phyloP scores from a whole-genome alignment of 2,113 vertebrate species.

The Porphyrio hochstetteri region DNA sequence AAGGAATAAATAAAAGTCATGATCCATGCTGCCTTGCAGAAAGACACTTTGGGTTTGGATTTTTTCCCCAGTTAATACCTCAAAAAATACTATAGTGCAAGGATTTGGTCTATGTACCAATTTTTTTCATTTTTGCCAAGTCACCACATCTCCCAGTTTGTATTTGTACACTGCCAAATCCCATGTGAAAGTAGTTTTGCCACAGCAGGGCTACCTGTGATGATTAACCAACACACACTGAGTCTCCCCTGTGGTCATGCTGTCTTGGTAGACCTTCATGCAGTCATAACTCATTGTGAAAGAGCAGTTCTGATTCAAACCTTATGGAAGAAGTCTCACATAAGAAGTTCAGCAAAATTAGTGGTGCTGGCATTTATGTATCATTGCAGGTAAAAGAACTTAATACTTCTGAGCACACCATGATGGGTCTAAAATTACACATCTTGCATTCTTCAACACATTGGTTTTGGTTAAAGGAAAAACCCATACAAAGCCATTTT shows the following conservation, averaged over 20 bases:
- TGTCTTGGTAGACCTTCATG: neutral
- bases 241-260: neutral
- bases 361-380: neutral
- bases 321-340: neutral
- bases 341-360: neutral
- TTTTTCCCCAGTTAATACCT: neutral
- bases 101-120: neutral
- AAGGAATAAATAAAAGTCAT: neutral
- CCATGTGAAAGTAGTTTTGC: slow-evolving; percentile 19
- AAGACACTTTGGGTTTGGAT: fast-evolving
- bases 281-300: slow-evolving; percentile 12
- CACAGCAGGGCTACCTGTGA: slow-evolving; percentile 34
- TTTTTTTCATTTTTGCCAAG: neutral
- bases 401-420: neutral
- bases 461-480: neutral
- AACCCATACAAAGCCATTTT: neutral
- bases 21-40: neutral
- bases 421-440: neutral
- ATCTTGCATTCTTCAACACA: neutral
- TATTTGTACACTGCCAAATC: neutral
- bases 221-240: neutral
- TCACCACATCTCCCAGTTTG: neutral
- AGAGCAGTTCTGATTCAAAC: slow-evolving; percentile 14
- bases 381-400: slow-evolving; percentile 26
- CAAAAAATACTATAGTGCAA: neutral